Evolutionary conservation across 2,113 vertebrate species (phyloP), one percentile per base, ranked within the genome.

Genomic region (Nycticryphes semicollaris): DNA sequence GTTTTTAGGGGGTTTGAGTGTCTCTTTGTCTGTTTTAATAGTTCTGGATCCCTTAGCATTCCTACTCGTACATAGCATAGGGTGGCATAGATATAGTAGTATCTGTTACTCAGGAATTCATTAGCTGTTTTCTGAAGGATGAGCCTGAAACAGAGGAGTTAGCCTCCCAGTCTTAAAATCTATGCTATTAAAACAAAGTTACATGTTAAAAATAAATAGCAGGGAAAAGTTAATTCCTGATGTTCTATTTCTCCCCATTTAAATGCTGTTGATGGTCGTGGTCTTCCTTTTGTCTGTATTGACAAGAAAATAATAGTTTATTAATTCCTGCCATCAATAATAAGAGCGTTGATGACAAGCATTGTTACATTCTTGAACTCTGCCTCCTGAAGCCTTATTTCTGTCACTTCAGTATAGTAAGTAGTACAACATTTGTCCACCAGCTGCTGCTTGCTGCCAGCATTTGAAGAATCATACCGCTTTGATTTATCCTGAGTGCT

Each of bases 121-220:
- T 33, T 53, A 30, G 8, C 25, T 53, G 30, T 27, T 20, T 51
- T 76, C 3, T 11, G 16, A 54, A 75, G 20, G 23, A 86, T 12
- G 24, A 66, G 33, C 30, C 28, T 72, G 45, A 68, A 87, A 56
- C 7, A 48, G 18, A 62, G 8, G 21, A 41, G 15, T 5, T 25
- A 17, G 39, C 16, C 14, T 47, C 43, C 33, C 19, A 51, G n/a
- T 68, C 17, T 63, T 89, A 56, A 67, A 74, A 72, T 54, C 12
- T 31, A 4, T 24, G 39, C 25, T 53, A 4, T 60, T 56, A 47
- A 77, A 82, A 41, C 8, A n/a, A n/a, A n/a, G 5, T 10, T 21
- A 1, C 1, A 1, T 45, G 2, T 12, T 73, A 35, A 76, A 64
- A 74, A 13, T 39, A 60, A 88, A 33, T 66, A 2, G 1, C 3